Base-by-base conservation (phyloP, 2,113 vertebrate species). In the Polypterus senegalus region DNA sequence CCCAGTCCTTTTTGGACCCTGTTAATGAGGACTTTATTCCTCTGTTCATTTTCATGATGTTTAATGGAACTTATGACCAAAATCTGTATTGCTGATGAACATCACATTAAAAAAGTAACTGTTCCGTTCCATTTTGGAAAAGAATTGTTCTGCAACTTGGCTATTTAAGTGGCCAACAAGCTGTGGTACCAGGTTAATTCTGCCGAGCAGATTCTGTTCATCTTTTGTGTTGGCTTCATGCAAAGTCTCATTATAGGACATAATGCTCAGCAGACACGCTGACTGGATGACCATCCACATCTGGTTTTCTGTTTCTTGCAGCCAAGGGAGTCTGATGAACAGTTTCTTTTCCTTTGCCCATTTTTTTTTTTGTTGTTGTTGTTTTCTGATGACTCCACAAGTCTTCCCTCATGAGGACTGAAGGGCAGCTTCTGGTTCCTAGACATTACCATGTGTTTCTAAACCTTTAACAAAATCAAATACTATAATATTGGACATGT, bases 211-310 rank as follows among this genome's bases (percentile, higher is more conserved):
- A 63, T 70, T 65, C 7, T 46, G 43, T 6, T 49, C 51, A 47
- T 71, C 67, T 48, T 64, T 64, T 7, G 57, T 52, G 48, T 61
- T 71, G 3, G 9, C 4, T 53, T 70, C 46, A 44, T 68, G 64
- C 4, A 66, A 51, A 43, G 45, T 51, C 56, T 67, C 65, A 54
- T 27, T 70, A 64, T 4, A 70, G 64, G 7, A 46, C 48, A 4
- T 62, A 69, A 51, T 65, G 71, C 2, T 65, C n/a, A 54, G n/a
- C 45, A 8, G 63, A 66, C 9, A 67, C 61, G 1, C 61, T 70
- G 2, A 62, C 4, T 1, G 68, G 70, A 57, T 69, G 68, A 5
- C 48, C 56, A 9, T 64, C 45, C 43, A 11, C 3, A 7, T 49
- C 45, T 27, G 7, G 61, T 5, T 46, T 45, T 3, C 44, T 9